Evolutionary conservation across 2,113 vertebrate species (phyloP), one percentile per base, ranked within the genome.

Genomic region (Vimba vimba): DNA sequence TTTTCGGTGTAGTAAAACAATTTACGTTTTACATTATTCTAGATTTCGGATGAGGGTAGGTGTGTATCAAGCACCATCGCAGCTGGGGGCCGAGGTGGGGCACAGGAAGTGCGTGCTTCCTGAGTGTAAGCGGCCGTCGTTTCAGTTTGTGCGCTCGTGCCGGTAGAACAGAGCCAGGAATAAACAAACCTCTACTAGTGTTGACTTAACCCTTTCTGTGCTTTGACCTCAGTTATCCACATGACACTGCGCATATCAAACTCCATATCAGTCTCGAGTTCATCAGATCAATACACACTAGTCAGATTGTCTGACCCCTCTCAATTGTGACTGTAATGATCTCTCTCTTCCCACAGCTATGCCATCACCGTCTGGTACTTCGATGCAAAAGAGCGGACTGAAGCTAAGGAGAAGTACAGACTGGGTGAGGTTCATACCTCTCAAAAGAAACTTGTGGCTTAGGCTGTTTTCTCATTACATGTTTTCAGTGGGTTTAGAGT

Each of bases 301-400:
- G 8, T 77, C 75, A 77, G 27, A 55, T 4, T 74, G 47, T 69
- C 79, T 73, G 12, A 57, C 55, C 19, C 19, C 55, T 57, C 2
- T 57, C 52, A 57, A 57, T 2, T 57, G 6, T 21, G 55, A 45
- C n/a, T 60, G 62, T 25, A 64, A 19, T 43, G 57, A 4, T 84
- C 4, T 85, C 8, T 84, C 27, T 75, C 3, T 89, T 86, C 19
- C 89, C 81, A 4, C 92, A 98, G 97, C 89, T 98, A 96, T 87
- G 97, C 97, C 91, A 97, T 98, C 94, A 98, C 97, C 23, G 96
- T 98, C 93, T 98, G 97, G 97, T 98, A 97, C 96, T 98, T 98
- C 90, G 97, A 98, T 88, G 96, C 97, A 86, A 96, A 97, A 94
- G 97, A 98, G 91, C 92, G 97, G 88, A 94, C 95, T 47, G 95